Conservation (phyloP, 2,113 vertebrate genomes). For the Pelmatolapia mariae region DNA sequence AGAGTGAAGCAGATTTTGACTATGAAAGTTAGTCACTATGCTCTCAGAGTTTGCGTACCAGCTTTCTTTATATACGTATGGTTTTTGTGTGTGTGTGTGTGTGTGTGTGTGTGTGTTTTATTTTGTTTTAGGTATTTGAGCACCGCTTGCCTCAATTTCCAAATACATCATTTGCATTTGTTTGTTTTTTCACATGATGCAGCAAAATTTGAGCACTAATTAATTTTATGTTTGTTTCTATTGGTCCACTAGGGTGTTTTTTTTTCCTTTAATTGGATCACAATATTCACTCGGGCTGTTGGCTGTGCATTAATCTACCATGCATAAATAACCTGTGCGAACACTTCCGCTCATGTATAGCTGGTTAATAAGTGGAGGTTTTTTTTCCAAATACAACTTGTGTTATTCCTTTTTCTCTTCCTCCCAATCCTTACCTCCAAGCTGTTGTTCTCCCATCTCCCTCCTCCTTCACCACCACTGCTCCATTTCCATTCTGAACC, state of each 20-base stretch:
- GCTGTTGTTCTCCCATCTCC: neutral
- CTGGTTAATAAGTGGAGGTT: constrained; percentile 1
- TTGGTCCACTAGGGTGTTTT: constrained; percentile 16
- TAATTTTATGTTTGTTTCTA: constrained; percentile 29
- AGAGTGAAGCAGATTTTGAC: constrained; percentile 93
- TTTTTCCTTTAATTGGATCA: constrained; percentile 43
- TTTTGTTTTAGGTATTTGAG: constrained; percentile 20
- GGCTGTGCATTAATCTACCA: constrained; percentile 69
- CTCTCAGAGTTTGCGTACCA: constrained; percentile 74
- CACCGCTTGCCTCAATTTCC: constrained; percentile 55
- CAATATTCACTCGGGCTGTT: constrained; percentile 57
- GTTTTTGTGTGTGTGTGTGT: neutral
- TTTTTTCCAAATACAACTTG: constrained; percentile 4
- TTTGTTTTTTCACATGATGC: constrained; percentile 43
- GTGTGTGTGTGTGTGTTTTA: neutral
- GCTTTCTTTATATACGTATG: constrained; percentile 12
- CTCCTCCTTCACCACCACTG: constrained; percentile 31
- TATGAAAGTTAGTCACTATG: constrained; percentile 96
- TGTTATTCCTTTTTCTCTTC: neutral
- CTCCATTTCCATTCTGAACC: constrained; percentile 57
- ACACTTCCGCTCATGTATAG: constrained; percentile 50
- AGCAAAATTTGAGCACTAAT: constrained; percentile 53
- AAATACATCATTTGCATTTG: constrained; percentile 54
- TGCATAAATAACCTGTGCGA: constrained; percentile 56
- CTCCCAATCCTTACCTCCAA: constrained; percentile 4